Evolutionary conservation across 2,113 vertebrate genomes (phyloP).

Genomic region (Melospiza melodia): DNA sequence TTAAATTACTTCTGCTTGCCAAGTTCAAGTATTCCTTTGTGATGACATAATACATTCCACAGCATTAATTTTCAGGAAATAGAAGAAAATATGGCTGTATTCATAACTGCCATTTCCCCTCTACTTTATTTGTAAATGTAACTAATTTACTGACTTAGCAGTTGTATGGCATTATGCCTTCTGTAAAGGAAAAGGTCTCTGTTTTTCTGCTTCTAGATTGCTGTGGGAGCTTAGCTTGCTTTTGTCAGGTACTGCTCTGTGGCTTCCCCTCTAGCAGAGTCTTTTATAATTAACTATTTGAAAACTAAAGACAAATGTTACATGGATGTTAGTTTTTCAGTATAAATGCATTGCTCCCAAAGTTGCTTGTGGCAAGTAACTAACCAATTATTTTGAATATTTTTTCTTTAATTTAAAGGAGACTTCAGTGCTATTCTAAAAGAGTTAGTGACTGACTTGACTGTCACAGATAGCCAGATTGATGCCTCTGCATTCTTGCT

Average conservation of each 20-base stretch:
- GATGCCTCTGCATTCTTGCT: constrained; percentile 82
- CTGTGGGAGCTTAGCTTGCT: not conserved
- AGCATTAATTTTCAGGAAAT: not conserved
- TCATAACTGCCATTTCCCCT: not conserved
- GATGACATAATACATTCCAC: not conserved
- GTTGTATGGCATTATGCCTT: not conserved
- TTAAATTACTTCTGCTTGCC: not conserved
- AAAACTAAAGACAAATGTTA: not conserved
- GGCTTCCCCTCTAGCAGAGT: not conserved
- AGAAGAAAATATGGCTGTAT: not conserved
- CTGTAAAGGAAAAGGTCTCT: not conserved
- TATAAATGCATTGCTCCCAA: not conserved
- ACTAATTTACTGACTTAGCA: not conserved
- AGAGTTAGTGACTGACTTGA: constrained; percentile 87
- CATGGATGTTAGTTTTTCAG: not conserved
- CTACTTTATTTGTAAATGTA: not conserved
- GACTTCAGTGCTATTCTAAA: constrained; percentile 82
- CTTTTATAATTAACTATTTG: not conserved
- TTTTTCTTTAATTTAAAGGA: constrained; percentile 69
- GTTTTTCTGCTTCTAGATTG: not conserved
- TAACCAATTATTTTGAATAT: not conserved
- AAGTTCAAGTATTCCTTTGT: not conserved
- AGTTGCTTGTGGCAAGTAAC: not conserved
- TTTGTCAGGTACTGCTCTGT: not conserved
- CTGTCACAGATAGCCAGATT: constrained; percentile 77